phyloP scores from a whole-genome alignment of 2,888 invertebrate species.

The Mongoloraphidia duomilia region DNA sequence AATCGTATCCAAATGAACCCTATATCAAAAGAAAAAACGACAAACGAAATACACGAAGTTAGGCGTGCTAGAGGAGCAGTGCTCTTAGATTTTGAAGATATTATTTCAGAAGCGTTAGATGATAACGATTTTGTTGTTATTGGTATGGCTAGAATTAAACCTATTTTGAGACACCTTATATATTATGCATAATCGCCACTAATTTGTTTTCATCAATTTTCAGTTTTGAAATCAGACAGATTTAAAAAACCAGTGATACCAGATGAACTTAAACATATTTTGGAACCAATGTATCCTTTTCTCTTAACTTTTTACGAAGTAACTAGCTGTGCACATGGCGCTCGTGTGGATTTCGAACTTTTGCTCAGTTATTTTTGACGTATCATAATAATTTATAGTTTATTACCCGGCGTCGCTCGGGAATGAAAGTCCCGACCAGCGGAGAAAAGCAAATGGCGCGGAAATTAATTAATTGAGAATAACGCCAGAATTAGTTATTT shows the following conservation, averaged over 20 bases:
- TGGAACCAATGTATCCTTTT: slow-evolving; percentile 24
- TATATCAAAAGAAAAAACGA: slow-evolving; percentile 13
- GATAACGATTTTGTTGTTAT: slow-evolving; percentile 45
- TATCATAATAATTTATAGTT: too few relatives aligned
- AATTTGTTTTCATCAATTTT: slow-evolving; percentile 9
- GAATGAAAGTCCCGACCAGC: too few relatives aligned
- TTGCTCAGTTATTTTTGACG: too few relatives aligned
- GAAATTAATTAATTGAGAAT: too few relatives aligned
- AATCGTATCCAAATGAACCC: slow-evolving; percentile 24
- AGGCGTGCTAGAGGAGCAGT: slow-evolving; percentile 42
- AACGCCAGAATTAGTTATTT: too few relatives aligned
- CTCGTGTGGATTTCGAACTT: too few relatives aligned
- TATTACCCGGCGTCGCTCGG: too few relatives aligned
- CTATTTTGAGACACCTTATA: background rate
- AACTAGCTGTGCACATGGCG: too few relatives aligned
- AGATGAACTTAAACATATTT: slow-evolving; percentile 21
- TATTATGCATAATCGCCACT: background rate
- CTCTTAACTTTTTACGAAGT: background rate
- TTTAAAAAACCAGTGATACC: slow-evolving; percentile 17
- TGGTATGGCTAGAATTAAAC: slow-evolving; percentile 23
- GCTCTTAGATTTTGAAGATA: slow-evolving; percentile 39
- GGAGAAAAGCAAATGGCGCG: too few relatives aligned
- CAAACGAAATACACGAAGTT: slow-evolving; percentile 29
- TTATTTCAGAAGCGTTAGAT: slow-evolving; percentile 36
- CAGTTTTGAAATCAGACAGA: slow-evolving; percentile 20